Evolutionary conservation across 2,113 vertebrate species (phyloP).

Genomic region (Myanophis thanlyinensis): DNA sequence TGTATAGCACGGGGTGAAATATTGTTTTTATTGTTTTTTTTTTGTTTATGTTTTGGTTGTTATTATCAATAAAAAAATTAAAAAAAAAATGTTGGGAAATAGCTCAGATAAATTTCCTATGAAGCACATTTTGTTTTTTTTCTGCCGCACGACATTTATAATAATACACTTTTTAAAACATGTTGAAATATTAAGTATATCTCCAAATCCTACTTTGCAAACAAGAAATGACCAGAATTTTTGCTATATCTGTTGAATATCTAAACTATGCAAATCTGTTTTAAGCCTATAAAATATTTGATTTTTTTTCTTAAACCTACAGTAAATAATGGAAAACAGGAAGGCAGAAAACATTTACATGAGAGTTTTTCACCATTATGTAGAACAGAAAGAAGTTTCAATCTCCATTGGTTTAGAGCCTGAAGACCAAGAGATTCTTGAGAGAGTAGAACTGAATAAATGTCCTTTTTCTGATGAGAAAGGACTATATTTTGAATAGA

Average conservation of each 20-base stretch:
- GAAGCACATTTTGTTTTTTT: not conserved
- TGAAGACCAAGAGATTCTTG: not conserved
- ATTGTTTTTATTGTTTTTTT: too few relatives aligned
- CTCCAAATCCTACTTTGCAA: not conserved
- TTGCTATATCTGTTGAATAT: not conserved
- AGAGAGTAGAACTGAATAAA: conserved; percentile 6
- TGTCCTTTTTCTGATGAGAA: conserved; percentile 30
- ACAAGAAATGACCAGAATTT: not conserved
- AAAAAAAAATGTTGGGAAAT: not conserved
- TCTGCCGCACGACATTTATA: not conserved
- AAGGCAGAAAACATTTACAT: not conserved
- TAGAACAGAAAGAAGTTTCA: not conserved
- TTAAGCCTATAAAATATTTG: not conserved
- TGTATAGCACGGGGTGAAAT: too few relatives aligned
- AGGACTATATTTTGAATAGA: conserved; percentile 13
- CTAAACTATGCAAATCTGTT: not conserved
- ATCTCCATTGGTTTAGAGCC: not conserved
- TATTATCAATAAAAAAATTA: too few relatives aligned
- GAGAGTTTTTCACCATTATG: not conserved
- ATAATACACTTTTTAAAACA: not conserved
- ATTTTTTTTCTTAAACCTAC: not conserved
- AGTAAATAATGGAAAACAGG: not conserved
- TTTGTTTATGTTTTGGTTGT: too few relatives aligned
- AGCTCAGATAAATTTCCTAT: not conserved
- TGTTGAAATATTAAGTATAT: not conserved